A percentile compares a stretch with the other conserved stretches of the same genome.
phyloP scores from a whole-genome alignment of 2,888 invertebrate species.

The Slavum lentiscoides region DNA sequence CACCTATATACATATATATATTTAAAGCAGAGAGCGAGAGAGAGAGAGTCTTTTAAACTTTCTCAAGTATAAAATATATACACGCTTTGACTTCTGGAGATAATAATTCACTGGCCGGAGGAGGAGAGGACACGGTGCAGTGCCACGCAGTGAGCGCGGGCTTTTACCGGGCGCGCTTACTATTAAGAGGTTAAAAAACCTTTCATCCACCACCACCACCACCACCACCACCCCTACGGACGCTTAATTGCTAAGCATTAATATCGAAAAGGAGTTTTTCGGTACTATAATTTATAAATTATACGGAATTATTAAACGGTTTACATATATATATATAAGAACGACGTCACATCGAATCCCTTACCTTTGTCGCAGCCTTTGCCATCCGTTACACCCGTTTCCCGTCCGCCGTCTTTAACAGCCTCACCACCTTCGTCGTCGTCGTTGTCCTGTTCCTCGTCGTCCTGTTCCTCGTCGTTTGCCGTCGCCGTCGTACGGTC shows the following conservation, averaged over 20 bases:
- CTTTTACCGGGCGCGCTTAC: slow-evolving; percentile 5
- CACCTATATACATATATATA: slow-evolving; percentile 41
- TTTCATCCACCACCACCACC: not conserved
- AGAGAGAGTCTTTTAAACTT: slow-evolving; percentile 33
- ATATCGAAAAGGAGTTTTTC: slow-evolving; percentile 48
- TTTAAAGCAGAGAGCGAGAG: not conserved
- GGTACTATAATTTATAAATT: slow-evolving; percentile 52
- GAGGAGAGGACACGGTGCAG: not conserved
- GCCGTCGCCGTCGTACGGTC: not conserved
- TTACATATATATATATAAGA: too few relatives aligned
- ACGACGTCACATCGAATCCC: not conserved
- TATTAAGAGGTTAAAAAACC: slow-evolving; percentile 47
- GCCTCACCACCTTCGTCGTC: not conserved
- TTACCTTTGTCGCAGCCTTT: slow-evolving; percentile 46
- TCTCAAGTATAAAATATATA: slow-evolving; percentile 17
- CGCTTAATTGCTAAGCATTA: slow-evolving; percentile 46
- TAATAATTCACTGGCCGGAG: slow-evolving; percentile 44
- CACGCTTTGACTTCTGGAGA: slow-evolving; percentile 47
- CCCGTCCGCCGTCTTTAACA: slow-evolving; percentile 34
- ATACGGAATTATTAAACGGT: slow-evolving; percentile 53
- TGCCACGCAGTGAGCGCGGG: not conserved
- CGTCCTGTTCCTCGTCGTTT: not conserved
- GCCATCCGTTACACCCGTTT: not conserved
- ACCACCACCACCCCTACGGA: not conserved
- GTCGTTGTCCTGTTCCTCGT: not conserved